phyloP scores from a whole-genome alignment of 2,797 vertebrate genomes.

The Rhincodon typus region DNA sequence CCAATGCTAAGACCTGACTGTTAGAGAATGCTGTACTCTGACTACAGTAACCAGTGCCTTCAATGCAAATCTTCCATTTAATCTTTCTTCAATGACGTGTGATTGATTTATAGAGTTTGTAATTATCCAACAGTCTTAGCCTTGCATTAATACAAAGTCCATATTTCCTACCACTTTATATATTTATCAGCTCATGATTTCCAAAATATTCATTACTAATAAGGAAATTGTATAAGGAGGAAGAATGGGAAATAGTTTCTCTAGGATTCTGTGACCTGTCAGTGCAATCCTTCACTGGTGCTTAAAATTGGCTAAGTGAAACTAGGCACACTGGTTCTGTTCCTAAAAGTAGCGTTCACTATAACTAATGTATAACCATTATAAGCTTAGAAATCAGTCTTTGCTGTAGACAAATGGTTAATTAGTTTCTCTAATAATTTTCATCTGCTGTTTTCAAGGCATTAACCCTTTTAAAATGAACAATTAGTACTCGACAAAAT shows the following conservation, averaged over 20 bases:
- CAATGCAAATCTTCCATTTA: background rate
- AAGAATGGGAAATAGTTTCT: background rate
- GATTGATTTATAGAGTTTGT: background rate
- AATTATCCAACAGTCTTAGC: background rate
- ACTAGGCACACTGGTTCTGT: background rate
- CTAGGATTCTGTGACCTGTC: background rate
- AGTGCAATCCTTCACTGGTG: background rate
- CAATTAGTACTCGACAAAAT: background rate
- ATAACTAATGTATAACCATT: background rate
- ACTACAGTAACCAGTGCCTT: background rate
- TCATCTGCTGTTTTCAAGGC: background rate
- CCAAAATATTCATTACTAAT: background rate
- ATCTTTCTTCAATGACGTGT: background rate
- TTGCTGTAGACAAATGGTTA: background rate
- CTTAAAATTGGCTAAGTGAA: background rate
- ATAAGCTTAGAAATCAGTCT: background rate
- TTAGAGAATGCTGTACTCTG: background rate
- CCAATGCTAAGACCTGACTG: background rate
- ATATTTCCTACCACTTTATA: too few relatives aligned
- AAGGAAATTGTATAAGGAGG: background rate
- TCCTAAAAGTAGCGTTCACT: background rate
- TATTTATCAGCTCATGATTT: background rate
- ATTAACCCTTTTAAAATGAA: background rate
- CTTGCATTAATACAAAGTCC: background rate
- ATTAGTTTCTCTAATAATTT: background rate